Evolutionary conservation across 2,797 vertebrate species (phyloP).

Genomic region (Paratrypauchen microcephalus): DNA sequence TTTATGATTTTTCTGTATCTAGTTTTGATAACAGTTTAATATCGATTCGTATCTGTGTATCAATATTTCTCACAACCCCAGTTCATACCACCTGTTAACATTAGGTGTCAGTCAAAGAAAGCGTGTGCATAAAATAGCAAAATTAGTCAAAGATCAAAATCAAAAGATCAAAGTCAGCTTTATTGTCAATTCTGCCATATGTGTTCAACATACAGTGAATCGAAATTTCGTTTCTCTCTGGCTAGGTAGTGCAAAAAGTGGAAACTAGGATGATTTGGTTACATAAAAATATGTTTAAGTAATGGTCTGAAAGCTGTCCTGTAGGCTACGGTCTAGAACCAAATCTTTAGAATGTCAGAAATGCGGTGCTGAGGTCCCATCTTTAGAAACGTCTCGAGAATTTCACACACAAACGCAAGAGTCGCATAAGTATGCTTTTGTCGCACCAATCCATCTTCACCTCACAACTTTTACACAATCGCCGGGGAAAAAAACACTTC

Average conservation of each 20-base stretch:
- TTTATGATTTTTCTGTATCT: no score
- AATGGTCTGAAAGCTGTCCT: neutral
- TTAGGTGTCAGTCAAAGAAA: neutral
- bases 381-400: neutral
- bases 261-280: neutral
- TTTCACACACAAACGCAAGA: constrained; percentile 11
- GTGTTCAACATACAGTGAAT: no score
- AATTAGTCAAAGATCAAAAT: no score
- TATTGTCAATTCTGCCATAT: no score
- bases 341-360: neutral
- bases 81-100: neutral
- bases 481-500: constrained; percentile 25
- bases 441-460: constrained; percentile 39
- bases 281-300: neutral
- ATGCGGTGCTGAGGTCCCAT: constrained; percentile 46
- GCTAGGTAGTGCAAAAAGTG: no score
- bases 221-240: no score
- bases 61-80: no score
- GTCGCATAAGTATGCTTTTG: constrained; percentile 3
- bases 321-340: neutral
- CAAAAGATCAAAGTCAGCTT: no score
- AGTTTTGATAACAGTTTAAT: no score
- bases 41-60: neutral
- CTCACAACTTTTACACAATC: constrained; percentile 44
- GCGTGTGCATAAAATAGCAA: neutral